phyloP scores from a whole-genome alignment of 2,888 invertebrate genomes.

The Nomada fucata region DNA sequence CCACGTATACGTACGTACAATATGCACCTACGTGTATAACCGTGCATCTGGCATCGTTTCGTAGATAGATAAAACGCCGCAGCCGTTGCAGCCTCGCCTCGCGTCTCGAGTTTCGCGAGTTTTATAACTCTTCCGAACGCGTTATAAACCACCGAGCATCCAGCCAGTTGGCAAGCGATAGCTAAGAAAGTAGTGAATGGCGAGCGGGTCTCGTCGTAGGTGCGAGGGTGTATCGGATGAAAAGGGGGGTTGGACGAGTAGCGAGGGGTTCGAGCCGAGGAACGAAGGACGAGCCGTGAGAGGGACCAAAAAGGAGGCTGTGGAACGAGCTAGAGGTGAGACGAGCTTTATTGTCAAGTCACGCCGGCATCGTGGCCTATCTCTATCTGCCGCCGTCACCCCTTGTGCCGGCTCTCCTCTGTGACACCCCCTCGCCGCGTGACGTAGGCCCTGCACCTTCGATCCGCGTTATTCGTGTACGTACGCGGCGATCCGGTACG shows the following conservation, averaged over 20 bases:
- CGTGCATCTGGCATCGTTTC: constrained; percentile 49
- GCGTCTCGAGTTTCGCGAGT: constrained; percentile 56
- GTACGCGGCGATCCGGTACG: constrained; percentile 23
- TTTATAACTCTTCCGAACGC: constrained; percentile 56
- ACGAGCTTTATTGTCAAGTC: constrained; percentile 83
- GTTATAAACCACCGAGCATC: constrained; percentile 52
- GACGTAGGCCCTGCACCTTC: constrained; percentile 46
- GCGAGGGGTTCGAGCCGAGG: constrained; percentile 14
- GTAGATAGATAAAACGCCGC: constrained; percentile 37
- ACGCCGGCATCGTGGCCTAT: constrained; percentile 83
- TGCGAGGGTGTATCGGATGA: constrained; percentile 49
- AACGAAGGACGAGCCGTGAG: constrained; percentile 53
- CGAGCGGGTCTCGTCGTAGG: constrained; percentile 37
- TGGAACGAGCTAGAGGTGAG: constrained; percentile 74
- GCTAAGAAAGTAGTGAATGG: constrained; percentile 62
- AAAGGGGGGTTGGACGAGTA: constrained; percentile 54
- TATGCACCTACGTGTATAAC: neutral
- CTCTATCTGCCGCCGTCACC: constrained; percentile 79
- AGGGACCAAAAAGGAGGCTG: constrained; percentile 49
- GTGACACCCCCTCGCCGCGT: constrained; percentile 60
- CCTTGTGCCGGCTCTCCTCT: constrained; percentile 71
- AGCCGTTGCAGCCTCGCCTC: constrained; percentile 50
- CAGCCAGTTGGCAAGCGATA: constrained; percentile 62
- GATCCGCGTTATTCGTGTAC: constrained; percentile 33
- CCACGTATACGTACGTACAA: neutral